Evolutionary conservation across 2,888 invertebrate genomes (phyloP), one percentile per base, ranked within the genome.

Genomic region (Drosophila falleni): DNA sequence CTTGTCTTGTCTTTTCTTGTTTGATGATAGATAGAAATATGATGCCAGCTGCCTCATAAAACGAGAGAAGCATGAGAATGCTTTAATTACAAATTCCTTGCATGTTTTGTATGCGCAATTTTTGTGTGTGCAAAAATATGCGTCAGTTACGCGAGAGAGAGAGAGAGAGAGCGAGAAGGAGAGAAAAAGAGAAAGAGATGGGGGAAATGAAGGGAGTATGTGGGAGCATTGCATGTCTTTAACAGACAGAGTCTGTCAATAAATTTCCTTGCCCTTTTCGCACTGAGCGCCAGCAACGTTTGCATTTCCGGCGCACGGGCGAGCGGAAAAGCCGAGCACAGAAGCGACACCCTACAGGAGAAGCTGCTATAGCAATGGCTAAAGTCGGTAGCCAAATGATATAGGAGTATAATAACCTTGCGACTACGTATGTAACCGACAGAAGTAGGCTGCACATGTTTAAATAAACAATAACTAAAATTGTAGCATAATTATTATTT

Each of bases 11-110:
- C 47, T 49, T 31, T 16, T 13, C 33, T 19, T 33, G 33, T 19
- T 33, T 33, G 10, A 42, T 37, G 3, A n/a, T 13, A 10, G 23
- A 50, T 15, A 9, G n/a, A 58, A 37, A 33, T 42, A 44, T 39
- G 23, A 54, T 44, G 31, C 10, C 26, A 5, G 15, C 9, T 42
- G 5, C 15, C 10, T 42, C 11, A 6, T 26, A 59, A 8, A 29
- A 19, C 39, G 16, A 46, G 44, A 33, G n/a, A 11, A 23, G n/a
- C 37, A 16, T 31, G 62, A 63, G 69, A 74, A 75, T 78, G 73
- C 72, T 89, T 89, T 86, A 86, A 86, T 89, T 86, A 80, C 87
- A 75, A 88, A 89, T 86, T 83, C 87, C 63, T 71, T 50, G 69
- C 69, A 78, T 75, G 68, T 61, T 71, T 49, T 47, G 62, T 67